A percentile compares a stretch with the other conserved stretches of the same genome.
Evolutionary conservation across 2,113 vertebrate genomes (phyloP).

Genomic region (Micronycteris hirsuta): DNA sequence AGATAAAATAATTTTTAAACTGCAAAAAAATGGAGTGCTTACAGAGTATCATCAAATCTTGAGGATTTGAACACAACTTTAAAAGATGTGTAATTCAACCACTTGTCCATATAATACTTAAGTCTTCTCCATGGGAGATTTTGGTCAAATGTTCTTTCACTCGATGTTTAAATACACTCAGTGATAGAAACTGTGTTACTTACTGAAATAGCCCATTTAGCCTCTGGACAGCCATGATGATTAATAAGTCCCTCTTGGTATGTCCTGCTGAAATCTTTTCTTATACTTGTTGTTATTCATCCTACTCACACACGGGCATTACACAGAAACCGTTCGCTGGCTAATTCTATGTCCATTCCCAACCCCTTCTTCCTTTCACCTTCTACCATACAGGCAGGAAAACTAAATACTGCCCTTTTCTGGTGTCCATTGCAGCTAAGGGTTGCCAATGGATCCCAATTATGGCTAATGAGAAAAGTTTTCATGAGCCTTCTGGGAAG

Average conservation of each 20-base stretch:
- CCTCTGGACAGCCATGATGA: background rate
- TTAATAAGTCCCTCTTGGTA: background rate
- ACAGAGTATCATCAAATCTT: background rate
- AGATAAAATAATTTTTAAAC: conserved; percentile 2
- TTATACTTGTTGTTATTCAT: background rate
- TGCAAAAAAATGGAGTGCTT: background rate
- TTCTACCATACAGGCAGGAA: background rate
- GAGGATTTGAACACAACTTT: background rate
- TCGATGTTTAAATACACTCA: background rate
- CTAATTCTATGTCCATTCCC: background rate
- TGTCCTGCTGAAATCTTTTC: background rate
- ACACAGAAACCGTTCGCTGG: background rate
- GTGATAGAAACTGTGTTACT: background rate
- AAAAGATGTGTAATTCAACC: background rate
- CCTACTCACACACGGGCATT: background rate
- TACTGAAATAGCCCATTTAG: background rate
- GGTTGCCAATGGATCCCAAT: background rate
- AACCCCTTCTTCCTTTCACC: background rate
- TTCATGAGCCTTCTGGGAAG: background rate
- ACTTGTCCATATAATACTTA: conserved; percentile 17
- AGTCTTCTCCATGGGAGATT: background rate
- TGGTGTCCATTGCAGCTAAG: background rate
- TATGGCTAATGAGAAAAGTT: background rate
- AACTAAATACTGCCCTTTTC: background rate
- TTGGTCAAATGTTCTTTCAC: background rate